Percentiles rank a stretch among this genome's conserved stretches.
Evolutionary conservation across 2,888 invertebrate species (phyloP).

Genomic region (Phorcus lineatus): DNA sequence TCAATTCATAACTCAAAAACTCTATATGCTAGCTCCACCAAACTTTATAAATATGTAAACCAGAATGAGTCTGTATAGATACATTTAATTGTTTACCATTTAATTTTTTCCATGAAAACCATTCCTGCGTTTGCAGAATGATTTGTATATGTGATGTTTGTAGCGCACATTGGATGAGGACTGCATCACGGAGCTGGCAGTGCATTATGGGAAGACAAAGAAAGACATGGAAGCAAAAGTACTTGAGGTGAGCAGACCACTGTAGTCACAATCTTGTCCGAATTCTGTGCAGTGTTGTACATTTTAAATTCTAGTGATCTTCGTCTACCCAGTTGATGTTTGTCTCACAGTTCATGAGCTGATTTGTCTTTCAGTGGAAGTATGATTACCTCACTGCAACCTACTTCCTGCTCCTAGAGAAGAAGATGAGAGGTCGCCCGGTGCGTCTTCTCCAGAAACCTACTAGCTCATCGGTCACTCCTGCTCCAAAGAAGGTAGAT

Average conservation of each 20-base stretch:
- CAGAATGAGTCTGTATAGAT: too few species aligned
- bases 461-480: slow-evolving; percentile 31
- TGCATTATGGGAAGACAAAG: slow-evolving; percentile 74
- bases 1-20: too few species aligned
- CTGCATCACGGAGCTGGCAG: slow-evolving; percentile 79
- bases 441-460: slow-evolving; percentile 61
- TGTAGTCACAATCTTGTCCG: neutral
- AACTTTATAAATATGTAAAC: too few species aligned
- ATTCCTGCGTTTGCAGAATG: neutral
- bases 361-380: slow-evolving; percentile 77
- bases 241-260: slow-evolving; percentile 52
- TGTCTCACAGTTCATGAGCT: neutral
- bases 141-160: slow-evolving; percentile 31
- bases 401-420: slow-evolving; percentile 82
- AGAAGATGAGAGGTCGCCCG: slow-evolving; percentile 80
- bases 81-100: too few species aligned
- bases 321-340: neutral
- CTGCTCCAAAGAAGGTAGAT: slow-evolving; percentile 26
- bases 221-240: slow-evolving; percentile 72
- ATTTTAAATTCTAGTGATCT: neutral
- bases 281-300: neutral
- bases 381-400: slow-evolving; percentile 86
- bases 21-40: too few species aligned
- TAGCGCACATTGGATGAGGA: slow-evolving; percentile 79
- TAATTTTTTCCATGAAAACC: too few species aligned